Percentiles rank a stretch among this genome's conserved stretches.
Evolutionary conservation across 2,888 invertebrate species (phyloP).

Genomic region (Villa cingulata): DNA sequence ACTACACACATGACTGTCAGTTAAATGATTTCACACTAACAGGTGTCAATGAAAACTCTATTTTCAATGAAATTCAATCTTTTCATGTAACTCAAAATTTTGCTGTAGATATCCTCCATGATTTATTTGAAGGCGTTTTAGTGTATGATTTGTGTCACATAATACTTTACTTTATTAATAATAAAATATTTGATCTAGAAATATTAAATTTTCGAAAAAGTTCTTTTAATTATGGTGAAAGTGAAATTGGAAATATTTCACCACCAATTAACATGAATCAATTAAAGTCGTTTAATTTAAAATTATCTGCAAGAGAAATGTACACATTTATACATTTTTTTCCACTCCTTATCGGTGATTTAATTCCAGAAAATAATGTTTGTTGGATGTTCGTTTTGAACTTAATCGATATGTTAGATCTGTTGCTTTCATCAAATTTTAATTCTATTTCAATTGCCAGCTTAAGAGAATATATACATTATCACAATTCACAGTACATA

Average conservation of each 20-base stretch:
- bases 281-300: neutral
- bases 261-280: neutral
- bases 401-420: neutral
- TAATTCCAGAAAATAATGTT: neutral
- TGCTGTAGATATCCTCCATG: neutral
- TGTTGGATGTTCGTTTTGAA: neutral
- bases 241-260: neutral
- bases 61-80: neutral
- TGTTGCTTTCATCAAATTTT: neutral
- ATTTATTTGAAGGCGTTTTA: conserved; percentile 1
- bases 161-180: neutral
- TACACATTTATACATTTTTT: neutral
- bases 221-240: neutral
- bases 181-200: neutral
- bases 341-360: neutral
- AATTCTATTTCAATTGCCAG: neutral
- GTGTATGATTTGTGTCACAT: neutral
- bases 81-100: conserved; percentile 1
- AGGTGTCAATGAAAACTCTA: neutral
- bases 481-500: neutral
- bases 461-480: neutral
- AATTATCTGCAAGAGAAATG: neutral
- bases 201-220: neutral
- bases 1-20: neutral
- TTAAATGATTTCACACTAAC: neutral